Percentiles rank a stretch among this genome's conserved stretches.
Conservation (phyloP, 2,797 vertebrate genomes). For the Falco berigora region DNA sequence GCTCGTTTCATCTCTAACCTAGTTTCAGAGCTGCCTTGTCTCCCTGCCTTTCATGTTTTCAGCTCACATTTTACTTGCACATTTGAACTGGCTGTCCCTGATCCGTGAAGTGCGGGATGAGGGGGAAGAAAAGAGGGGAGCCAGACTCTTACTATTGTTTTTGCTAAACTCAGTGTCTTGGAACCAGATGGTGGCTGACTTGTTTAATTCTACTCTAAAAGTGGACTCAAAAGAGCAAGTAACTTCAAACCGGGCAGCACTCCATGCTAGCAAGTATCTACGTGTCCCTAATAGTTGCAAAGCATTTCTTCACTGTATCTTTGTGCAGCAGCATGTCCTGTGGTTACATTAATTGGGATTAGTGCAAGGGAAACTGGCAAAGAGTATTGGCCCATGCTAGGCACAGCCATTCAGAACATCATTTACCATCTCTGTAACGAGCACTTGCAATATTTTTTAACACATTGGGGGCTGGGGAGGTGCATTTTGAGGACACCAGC, state of each 20-base stretch:
- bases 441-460: neutral
- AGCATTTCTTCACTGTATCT: neutral
- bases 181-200: slow-evolving; percentile 1
- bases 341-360: neutral
- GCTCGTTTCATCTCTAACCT: slow-evolving; percentile 51
- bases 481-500: neutral
- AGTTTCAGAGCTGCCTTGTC: slow-evolving; percentile 28
- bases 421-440: neutral
- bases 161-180: neutral
- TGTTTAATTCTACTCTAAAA: neutral
- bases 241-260: neutral
- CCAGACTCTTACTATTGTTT: neutral
- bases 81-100: neutral
- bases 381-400: neutral
- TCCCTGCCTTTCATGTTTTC: slow-evolving; percentile 8
- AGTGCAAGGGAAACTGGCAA: neutral
- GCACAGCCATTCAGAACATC: neutral
- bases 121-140: neutral
- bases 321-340: neutral
- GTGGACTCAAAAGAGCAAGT: neutral
- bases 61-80: neutral
- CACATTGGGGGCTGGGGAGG: neutral
- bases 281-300: neutral
- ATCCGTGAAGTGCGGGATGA: neutral
- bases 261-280: neutral